These are phyloP conservation scores for Cervus canadensis DNA, from an alignment of 2,113 vertebrate species.

Conservation along the genomic window DNA sequence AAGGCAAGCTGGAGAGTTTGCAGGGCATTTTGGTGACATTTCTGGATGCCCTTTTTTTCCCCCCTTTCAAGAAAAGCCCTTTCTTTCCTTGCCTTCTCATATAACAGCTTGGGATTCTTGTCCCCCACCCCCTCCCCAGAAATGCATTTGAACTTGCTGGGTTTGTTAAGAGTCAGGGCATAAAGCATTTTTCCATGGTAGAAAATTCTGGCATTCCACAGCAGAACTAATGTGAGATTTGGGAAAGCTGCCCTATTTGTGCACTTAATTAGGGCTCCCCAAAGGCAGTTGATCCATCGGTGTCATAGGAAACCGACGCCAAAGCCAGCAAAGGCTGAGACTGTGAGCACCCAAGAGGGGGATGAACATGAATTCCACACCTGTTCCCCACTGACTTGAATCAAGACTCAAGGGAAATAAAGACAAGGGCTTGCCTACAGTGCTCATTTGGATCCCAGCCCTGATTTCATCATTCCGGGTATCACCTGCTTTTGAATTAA, in stretches of 20 bases:
- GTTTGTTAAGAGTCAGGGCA: constrained; percentile 57
- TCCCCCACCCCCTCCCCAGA: background rate
- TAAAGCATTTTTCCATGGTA: constrained; percentile 73
- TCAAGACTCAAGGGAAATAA: background rate
- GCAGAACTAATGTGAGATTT: constrained; percentile 76
- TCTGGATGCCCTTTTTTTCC: constrained; percentile 65
- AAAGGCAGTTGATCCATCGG: constrained; percentile 72
- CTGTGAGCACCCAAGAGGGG: constrained; percentile 47
- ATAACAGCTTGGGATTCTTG: constrained; percentile 69
- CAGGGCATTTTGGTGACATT: constrained; percentile 67
- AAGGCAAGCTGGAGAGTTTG: constrained; percentile 33
- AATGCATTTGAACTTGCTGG: constrained; percentile 69
- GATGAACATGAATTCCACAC: constrained; percentile 63
- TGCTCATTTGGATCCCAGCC: background rate
- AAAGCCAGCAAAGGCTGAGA: constrained; percentile 62
- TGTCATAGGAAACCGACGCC: constrained; percentile 66
- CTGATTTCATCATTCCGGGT: background rate
- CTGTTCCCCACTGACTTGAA: constrained; percentile 52
- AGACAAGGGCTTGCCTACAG: background rate
- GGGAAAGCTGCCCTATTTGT: constrained; percentile 68
- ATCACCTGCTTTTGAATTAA: background rate
- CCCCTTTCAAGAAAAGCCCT: constrained; percentile 67
- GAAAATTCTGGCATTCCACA: constrained; percentile 69
- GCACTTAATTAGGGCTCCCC: constrained; percentile 75
- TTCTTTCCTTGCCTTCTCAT: constrained; percentile 62